A percentile compares a stretch with the other conserved stretches of the same genome.
These are phyloP conservation scores for Pagetopsis macropterus DNA, from an alignment of 2,797 vertebrate species.

Conservation along the genomic window DNA sequence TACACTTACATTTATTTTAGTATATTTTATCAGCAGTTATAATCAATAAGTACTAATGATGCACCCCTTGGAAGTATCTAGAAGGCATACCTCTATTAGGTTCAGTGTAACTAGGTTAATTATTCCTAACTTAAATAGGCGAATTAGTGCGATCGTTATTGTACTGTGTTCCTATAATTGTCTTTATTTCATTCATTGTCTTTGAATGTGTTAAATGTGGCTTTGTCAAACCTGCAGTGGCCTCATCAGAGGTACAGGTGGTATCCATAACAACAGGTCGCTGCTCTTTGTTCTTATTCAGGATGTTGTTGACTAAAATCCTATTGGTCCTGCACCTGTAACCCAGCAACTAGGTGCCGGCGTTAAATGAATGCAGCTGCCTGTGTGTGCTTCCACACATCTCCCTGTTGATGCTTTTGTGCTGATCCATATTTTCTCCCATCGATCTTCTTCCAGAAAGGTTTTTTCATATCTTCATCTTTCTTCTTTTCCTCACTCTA, in stretches of 20 bases:
- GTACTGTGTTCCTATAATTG: too few relatives aligned
- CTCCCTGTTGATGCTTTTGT: constrained; percentile 52
- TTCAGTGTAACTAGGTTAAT: not conserved
- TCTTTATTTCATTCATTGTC: not conserved
- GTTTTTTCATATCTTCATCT: not conserved
- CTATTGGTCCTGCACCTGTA: constrained; percentile 31
- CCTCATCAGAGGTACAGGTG: constrained; percentile 30
- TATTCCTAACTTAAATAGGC: too few relatives aligned
- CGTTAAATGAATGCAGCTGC: constrained; percentile 29
- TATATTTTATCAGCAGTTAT: too few relatives aligned
- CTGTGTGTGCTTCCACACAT: constrained; percentile 32
- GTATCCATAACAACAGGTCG: constrained; percentile 35
- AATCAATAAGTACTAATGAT: too few relatives aligned
- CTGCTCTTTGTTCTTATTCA: constrained; percentile 6
- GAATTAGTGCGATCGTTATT: too few relatives aligned
- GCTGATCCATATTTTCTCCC: not conserved
- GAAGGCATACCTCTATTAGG: too few relatives aligned
- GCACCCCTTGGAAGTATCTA: too few relatives aligned
- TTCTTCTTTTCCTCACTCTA: not conserved
- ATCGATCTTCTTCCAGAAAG: not conserved
- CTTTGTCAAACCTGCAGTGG: constrained; percentile 11
- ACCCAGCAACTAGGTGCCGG: constrained; percentile 55
- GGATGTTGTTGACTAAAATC: constrained; percentile 12
- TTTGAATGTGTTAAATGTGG: not conserved
- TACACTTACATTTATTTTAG: too few relatives aligned